These are phyloP conservation scores for Hedya salicella DNA, from an alignment of 2,888 invertebrate species.

Conservation along the genomic window DNA sequence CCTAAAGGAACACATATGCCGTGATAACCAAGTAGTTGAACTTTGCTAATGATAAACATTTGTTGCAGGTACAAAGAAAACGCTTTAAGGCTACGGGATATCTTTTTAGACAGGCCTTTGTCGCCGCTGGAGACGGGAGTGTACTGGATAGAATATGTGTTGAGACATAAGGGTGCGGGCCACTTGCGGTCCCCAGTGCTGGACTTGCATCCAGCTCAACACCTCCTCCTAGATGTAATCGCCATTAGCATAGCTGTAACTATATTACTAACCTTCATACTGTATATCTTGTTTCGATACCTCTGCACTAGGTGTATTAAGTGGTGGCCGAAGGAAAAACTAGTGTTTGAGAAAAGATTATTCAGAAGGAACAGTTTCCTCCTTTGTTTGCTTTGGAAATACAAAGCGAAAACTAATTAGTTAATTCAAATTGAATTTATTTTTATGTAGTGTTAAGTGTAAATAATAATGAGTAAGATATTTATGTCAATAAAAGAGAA, in stretches of 20 bases:
- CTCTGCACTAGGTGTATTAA: slow-evolving; percentile 73
- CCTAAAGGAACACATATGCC: slow-evolving; percentile 4
- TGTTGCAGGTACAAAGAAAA: slow-evolving; percentile 82
- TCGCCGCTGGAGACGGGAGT: slow-evolving; percentile 85
- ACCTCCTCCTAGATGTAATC: slow-evolving; percentile 72
- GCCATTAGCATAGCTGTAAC: slow-evolving; percentile 64
- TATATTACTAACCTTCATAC: slow-evolving; percentile 64
- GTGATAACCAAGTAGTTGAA: slow-evolving; percentile 53
- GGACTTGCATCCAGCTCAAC: slow-evolving; percentile 77
- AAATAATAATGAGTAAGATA: slow-evolving; percentile 73
- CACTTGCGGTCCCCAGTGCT: slow-evolving; percentile 81
- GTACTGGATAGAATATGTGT: slow-evolving; percentile 87
- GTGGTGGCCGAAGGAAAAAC: slow-evolving; percentile 74
- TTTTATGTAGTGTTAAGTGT: slow-evolving; percentile 67
- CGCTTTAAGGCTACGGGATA: slow-evolving; percentile 73
- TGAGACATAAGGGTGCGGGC: slow-evolving; percentile 83
- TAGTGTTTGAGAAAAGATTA: slow-evolving; percentile 69
- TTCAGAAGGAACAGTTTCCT: slow-evolving; percentile 70
- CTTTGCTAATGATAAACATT: slow-evolving; percentile 24
- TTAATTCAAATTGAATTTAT: slow-evolving; percentile 45
- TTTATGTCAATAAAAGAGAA: slow-evolving; percentile 60
- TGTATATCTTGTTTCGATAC: slow-evolving; percentile 72
- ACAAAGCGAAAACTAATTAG: slow-evolving; percentile 73
- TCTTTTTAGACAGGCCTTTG: slow-evolving; percentile 85
- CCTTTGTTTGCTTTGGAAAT: slow-evolving; percentile 72